These are phyloP conservation scores for Lethenteron camtschaticum DNA, from an alignment of 2,113 vertebrate species.

Conservation along the genomic window DNA sequence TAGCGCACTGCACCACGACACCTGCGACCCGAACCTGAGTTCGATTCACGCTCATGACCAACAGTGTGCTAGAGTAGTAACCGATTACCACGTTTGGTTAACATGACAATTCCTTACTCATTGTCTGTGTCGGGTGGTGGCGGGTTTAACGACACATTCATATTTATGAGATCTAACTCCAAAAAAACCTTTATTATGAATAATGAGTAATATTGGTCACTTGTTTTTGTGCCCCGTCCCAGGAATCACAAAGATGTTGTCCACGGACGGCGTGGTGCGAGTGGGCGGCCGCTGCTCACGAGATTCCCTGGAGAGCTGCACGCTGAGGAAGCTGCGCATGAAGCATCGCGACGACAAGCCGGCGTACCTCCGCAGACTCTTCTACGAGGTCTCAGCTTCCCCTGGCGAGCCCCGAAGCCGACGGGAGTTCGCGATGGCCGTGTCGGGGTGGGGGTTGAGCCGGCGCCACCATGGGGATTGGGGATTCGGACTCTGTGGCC, in stretches of 20 bases:
- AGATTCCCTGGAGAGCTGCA: constrained; percentile 38
- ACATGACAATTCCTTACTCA: too few relatives aligned
- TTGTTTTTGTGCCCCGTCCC: constrained; percentile 9
- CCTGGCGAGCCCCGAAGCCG: too few relatives aligned
- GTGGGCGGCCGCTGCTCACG: constrained; percentile 69
- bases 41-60: background rate
- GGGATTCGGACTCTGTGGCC: too few relatives aligned
- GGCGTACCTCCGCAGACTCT: constrained; percentile 22
- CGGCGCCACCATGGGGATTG: too few relatives aligned
- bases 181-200: background rate
- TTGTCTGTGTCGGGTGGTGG: too few relatives aligned
- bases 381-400: constrained; percentile 20
- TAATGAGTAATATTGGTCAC: background rate
- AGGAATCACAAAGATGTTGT: constrained; percentile 52
- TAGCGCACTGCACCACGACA: too few relatives aligned
- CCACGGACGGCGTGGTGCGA: constrained; percentile 34
- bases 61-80: constrained; percentile 1
- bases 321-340: constrained; percentile 31
- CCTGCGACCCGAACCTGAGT: background rate
- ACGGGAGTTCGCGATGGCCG: too few relatives aligned
- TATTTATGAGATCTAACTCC: too few relatives aligned
- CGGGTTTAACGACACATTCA: too few relatives aligned
- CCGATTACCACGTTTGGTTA: background rate
- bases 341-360: constrained; percentile 20
- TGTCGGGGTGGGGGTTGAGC: too few relatives aligned